Evolutionary conservation across 30 jellyfish, hydroid and myxozoan genomes (phyloP).

Genomic region (Cassiopea andromeda): DNA sequence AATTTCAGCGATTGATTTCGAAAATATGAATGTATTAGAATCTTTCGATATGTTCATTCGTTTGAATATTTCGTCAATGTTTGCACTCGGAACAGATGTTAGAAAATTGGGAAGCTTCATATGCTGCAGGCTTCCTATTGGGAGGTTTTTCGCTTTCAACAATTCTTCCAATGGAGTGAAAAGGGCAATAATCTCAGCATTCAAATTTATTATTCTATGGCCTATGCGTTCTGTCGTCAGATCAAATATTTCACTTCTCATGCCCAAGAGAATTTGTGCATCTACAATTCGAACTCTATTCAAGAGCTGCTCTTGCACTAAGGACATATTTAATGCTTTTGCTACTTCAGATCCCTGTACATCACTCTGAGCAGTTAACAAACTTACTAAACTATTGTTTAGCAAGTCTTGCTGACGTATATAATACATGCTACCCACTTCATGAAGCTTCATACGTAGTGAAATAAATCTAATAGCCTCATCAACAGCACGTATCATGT

Average conservation of each 20-base stretch:
- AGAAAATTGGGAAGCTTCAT: constrained; percentile 10
- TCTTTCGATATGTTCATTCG: constrained; percentile 13
- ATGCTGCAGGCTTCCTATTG: not conserved
- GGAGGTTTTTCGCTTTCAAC: not conserved
- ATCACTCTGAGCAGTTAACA: not conserved
- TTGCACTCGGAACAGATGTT: not conserved
- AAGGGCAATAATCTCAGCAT: not conserved
- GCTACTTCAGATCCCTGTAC: constrained; percentile 4
- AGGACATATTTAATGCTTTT: constrained; percentile 15
- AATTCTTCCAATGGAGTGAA: constrained; percentile 38
- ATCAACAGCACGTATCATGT: constrained; percentile 20
- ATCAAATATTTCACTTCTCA: not conserved
- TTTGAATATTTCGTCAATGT: not conserved
- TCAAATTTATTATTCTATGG: constrained; percentile 10
- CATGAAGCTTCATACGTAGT: constrained; percentile 10
- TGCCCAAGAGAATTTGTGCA: constrained; percentile 39
- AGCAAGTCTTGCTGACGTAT: constrained; percentile 3
- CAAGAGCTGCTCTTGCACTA: constrained; percentile 21
- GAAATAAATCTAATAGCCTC: constrained; percentile 17
- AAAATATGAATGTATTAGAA: constrained; percentile 16
- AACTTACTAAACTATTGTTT: constrained; percentile 4
- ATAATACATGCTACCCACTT: not conserved
- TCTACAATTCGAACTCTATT: constrained; percentile 27
- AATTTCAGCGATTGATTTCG: constrained; percentile 37
- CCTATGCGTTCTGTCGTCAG: constrained; percentile 19